Conservation (phyloP, 1,140 invertebrate genomes). For the Drosophila quadrilineata region DNA sequence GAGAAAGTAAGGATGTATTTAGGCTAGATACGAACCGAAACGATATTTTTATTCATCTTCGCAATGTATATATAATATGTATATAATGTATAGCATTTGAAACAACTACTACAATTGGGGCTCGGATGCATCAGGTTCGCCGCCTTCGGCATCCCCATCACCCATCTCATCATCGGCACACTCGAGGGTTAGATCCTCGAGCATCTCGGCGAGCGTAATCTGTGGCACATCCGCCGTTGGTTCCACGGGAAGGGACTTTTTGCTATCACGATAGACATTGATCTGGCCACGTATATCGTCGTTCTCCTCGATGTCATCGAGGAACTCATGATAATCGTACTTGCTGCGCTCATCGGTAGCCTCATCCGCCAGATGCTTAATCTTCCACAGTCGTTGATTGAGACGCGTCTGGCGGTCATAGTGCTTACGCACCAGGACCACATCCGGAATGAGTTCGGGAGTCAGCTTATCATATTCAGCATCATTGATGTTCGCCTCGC, state of each 20-base stretch:
- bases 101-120: conserved; percentile 41
- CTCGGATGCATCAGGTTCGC: conserved; percentile 11
- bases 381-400: conserved; percentile 93
- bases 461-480: conserved; percentile 92
- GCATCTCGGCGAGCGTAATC: conserved; percentile 98
- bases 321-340: conserved; percentile 94
- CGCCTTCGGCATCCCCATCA: conserved; percentile 66
- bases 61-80: conserved; percentile 9
- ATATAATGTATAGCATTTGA: conserved; percentile 25
- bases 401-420: conserved; percentile 86
- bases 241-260: conserved; percentile 86
- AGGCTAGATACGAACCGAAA: too few species aligned
- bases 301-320: conserved; percentile 99
- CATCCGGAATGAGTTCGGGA: conserved; percentile 89
- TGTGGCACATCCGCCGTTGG: conserved; percentile 88
- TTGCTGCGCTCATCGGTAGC: conserved; percentile 86
- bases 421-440: conserved; percentile 97
- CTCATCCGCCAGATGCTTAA: conserved; percentile 91
- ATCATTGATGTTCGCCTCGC: conserved; percentile 95
- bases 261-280: conserved; percentile 94
- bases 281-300: conserved; percentile 92
- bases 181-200: conserved; percentile 95
- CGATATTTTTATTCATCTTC: conserved; percentile 11
- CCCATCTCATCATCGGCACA: conserved; percentile 86
- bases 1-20: too few species aligned